Evolutionary conservation across 2,888 invertebrate species (phyloP), one percentile per base, ranked within the genome.

Genomic region (Quadriops clusia): DNA sequence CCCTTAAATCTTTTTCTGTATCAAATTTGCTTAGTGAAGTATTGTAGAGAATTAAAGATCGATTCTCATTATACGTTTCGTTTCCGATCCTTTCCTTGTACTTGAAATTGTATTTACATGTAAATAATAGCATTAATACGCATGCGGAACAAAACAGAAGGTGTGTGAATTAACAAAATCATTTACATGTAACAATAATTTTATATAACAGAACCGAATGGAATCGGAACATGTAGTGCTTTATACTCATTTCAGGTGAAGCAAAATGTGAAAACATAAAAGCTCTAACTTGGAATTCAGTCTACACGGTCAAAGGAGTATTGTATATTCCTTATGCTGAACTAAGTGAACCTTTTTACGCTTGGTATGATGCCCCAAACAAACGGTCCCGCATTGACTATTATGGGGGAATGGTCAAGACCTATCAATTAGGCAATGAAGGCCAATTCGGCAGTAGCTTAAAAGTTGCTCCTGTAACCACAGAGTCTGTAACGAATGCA

Each of bases 351-450:
- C 91, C 93, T 0, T 91, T 95, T 54, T 78, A 74, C 50, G 86
- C 84, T 8, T 93, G 85, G 81, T 90, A 70, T 46, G 90, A 94
- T 64, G 70, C 64, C 15, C 64, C 67, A 3, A 71, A 73, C 30
- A 75, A 75, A 32, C 76, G 75, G 35, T 90, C 90, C 22, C 74
- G 94, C 25, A 85, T 95, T 37, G 94, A 94, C 59, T 95, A 93
- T 54, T 95, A 95, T 62, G 89, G 86, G 38, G 83, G 82, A 56
- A 85, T 90, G 80, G 89, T 89, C n/a, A 82, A 84, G 58, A 94
- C 91, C 0, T 86, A 83, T 49, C 91, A 91, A 61, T 54, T 89
- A 14, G 64, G 71, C 0, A 67, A 62, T 1, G 61, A 59, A 33
- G 76, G 73, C 3, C 51, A 64, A 0, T 80, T 64, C 49, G 90